phyloP scores from a whole-genome alignment of 2,888 invertebrate genomes.

The Celastrina argiolus region DNA sequence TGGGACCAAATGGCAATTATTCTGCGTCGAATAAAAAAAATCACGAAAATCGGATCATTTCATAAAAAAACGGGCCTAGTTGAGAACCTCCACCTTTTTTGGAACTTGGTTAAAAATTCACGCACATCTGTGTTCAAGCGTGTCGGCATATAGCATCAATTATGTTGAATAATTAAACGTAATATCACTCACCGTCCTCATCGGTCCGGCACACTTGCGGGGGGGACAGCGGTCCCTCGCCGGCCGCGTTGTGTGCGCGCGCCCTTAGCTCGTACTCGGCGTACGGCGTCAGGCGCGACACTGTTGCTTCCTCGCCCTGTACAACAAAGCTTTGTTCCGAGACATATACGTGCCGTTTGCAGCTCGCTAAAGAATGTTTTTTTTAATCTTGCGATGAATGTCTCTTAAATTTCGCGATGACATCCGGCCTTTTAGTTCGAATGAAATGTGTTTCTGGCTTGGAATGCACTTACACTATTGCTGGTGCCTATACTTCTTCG shows the following conservation, averaged over 20 bases:
- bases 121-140: too few relatives aligned
- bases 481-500: too few relatives aligned
- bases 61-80: too few relatives aligned
- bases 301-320: slow-evolving; percentile 84
- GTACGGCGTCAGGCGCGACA: slow-evolving; percentile 87
- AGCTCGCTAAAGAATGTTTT: slow-evolving; percentile 5
- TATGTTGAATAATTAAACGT: too few relatives aligned
- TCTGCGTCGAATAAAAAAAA: too few relatives aligned
- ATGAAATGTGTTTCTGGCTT: not conserved
- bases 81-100: too few relatives aligned
- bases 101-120: too few relatives aligned
- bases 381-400: not conserved
- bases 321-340: slow-evolving; percentile 19
- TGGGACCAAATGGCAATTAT: too few relatives aligned
- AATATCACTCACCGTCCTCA: slow-evolving; percentile 84
- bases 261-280: slow-evolving; percentile 93
- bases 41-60: too few relatives aligned
- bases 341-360: not conserved
- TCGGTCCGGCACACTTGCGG: slow-evolving; percentile 89
- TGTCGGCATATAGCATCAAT: too few relatives aligned
- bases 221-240: slow-evolving; percentile 87
- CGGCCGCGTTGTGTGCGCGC: slow-evolving; percentile 89
- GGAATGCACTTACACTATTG: not conserved
- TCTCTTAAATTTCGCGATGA: not conserved
- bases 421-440: not conserved